Evolutionary conservation across 2,113 vertebrate species (phyloP).

Genomic region (Psettodes erumei): DNA sequence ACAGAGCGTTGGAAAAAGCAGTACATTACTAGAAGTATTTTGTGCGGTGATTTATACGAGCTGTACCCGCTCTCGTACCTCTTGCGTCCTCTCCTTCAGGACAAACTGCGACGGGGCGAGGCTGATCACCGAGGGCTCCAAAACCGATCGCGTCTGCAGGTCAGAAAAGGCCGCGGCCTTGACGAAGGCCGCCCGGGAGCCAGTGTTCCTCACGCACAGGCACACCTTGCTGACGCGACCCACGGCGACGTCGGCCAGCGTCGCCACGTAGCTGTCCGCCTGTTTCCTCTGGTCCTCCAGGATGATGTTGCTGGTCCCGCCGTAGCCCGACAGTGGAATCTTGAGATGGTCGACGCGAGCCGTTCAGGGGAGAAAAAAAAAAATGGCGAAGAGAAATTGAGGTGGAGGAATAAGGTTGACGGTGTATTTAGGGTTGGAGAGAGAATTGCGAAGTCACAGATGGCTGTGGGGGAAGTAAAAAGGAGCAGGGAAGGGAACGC

Average conservation of each 20-base stretch:
- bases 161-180: slow-evolving; percentile 89
- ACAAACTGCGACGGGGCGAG: slow-evolving; percentile 94
- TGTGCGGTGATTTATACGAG: neutral
- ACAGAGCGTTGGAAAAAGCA: neutral
- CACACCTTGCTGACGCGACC: slow-evolving; percentile 83
- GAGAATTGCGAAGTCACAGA: neutral
- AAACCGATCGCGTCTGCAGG: slow-evolving; percentile 74
- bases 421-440: neutral
- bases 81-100: slow-evolving; percentile 88
- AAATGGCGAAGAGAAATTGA: too few species aligned
- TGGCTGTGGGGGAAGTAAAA: neutral
- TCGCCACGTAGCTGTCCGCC: slow-evolving; percentile 87
- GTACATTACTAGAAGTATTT: too few species aligned
- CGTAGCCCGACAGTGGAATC: slow-evolving; percentile 97
- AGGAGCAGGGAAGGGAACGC: rapidly evolving
- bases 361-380: neutral
- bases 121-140: slow-evolving; percentile 84
- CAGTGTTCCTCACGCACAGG: slow-evolving; percentile 89
- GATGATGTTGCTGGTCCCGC: slow-evolving; percentile 93
- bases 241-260: slow-evolving; percentile 77
- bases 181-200: slow-evolving; percentile 92
- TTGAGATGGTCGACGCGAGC: slow-evolving; percentile 32
- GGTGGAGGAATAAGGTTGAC: too few species aligned
- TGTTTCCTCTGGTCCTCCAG: slow-evolving; percentile 91
- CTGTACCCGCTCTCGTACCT: slow-evolving; percentile 79